Percentiles rank a stretch among this genome's conserved stretches.
phyloP scores from a whole-genome alignment of 1,140 invertebrate genomes.

The Hypothenemus hampei region DNA sequence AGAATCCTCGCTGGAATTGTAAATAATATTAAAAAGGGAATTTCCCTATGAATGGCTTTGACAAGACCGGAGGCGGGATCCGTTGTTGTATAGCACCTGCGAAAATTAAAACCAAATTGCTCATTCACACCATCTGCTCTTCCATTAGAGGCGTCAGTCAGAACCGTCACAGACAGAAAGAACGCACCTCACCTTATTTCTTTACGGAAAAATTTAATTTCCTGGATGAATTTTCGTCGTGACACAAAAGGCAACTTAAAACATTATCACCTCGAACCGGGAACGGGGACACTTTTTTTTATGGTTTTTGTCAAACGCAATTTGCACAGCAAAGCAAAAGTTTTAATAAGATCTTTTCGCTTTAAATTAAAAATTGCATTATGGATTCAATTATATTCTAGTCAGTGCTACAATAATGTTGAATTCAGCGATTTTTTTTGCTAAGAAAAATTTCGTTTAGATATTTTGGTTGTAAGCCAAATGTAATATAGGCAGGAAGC shows the following conservation, averaged over 20 bases:
- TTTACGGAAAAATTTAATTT: slow-evolving; percentile 48
- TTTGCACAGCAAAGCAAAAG: background rate
- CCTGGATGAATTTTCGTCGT: slow-evolving; percentile 41
- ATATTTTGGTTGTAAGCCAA: too few species aligned
- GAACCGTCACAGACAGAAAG: slow-evolving; percentile 42
- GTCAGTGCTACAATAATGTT: too few species aligned
- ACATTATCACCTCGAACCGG: slow-evolving; percentile 46
- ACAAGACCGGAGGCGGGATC: slow-evolving; percentile 15
- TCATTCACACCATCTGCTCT: slow-evolving; percentile 47
- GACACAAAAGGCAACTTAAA: slow-evolving; percentile 42
- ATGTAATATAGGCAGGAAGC: slow-evolving; percentile 13
- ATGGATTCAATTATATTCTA: too few species aligned
- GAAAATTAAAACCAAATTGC: slow-evolving; percentile 47
- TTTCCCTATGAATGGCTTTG: slow-evolving; percentile 32
- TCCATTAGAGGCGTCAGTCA: slow-evolving; percentile 45
- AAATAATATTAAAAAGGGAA: slow-evolving; percentile 32
- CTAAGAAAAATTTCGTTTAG: too few species aligned
- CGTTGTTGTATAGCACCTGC: slow-evolving; percentile 40
- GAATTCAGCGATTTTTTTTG: too few species aligned
- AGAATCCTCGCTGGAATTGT: slow-evolving; percentile 21
- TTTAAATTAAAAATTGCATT: too few species aligned
- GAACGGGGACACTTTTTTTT: slow-evolving; percentile 22
- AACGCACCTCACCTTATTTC: slow-evolving; percentile 44
- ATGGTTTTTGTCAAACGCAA: slow-evolving; percentile 13
- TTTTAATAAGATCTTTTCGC: slow-evolving; percentile 2